phyloP scores from a whole-genome alignment of 2,888 invertebrate species.

The Eudasyphora cyanicolor region DNA sequence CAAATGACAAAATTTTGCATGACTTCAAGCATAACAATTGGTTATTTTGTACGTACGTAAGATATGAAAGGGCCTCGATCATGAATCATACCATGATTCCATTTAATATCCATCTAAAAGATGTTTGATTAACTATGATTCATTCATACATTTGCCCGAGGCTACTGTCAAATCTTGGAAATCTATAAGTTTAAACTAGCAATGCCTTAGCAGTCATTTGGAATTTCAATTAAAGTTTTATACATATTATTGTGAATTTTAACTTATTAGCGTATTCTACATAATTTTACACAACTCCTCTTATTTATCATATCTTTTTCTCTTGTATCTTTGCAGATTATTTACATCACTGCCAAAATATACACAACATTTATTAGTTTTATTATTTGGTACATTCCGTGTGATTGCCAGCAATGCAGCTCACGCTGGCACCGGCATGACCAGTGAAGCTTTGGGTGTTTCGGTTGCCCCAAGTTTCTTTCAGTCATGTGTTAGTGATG shows the following conservation, averaged over 20 bases:
- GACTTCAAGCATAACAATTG: not conserved
- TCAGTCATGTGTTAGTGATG: slow-evolving; percentile 96
- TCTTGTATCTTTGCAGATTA: slow-evolving; percentile 83
- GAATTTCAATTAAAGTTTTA: no score
- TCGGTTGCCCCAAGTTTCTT: slow-evolving; percentile 98
- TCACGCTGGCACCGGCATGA: slow-evolving; percentile 95
- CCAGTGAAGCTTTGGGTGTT: slow-evolving; percentile 96
- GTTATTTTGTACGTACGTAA: not conserved
- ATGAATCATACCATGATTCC: not conserved
- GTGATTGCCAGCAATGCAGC: slow-evolving; percentile 96
- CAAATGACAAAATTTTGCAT: not conserved
- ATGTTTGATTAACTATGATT: slow-evolving; percentile 8
- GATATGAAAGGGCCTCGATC: not conserved
- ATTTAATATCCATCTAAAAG: not conserved
- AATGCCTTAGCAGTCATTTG: not conserved
- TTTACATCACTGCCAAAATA: slow-evolving; percentile 92
- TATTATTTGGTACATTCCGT: slow-evolving; percentile 97
- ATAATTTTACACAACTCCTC: no score
- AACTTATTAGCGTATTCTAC: no score
- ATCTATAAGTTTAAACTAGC: not conserved
- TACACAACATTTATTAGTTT: slow-evolving; percentile 95
- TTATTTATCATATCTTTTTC: slow-evolving; percentile 55
- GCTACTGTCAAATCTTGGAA: not conserved
- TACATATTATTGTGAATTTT: slow-evolving; percentile 58
- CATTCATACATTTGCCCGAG: not conserved